Conservation (phyloP, 2,113 vertebrate genomes). For the Scolopax mira region DNA sequence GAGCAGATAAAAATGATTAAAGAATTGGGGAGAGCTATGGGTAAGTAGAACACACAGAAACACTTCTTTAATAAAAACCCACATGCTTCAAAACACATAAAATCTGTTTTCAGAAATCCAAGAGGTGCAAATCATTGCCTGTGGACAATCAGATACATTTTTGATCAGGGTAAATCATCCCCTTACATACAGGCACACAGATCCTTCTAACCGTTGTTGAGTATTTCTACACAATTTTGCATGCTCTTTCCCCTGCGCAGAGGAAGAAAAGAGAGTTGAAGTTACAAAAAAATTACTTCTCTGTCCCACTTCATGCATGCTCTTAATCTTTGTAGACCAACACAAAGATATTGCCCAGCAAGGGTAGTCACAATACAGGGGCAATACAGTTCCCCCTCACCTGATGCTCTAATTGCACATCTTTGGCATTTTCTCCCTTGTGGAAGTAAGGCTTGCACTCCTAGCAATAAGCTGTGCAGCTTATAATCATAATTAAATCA, state of each 20-base stretch:
- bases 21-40: not conserved
- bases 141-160: not conserved
- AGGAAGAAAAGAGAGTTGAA: not conserved
- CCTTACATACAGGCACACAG: not conserved
- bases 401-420: not conserved
- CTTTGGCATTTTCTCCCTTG: not conserved
- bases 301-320: not conserved
- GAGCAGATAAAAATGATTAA: not conserved
- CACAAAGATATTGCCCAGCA: accelerated
- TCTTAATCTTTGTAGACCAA: not conserved
- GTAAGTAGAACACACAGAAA: not conserved
- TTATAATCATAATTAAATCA: not conserved
- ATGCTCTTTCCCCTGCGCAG: not conserved
- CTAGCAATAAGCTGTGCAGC: not conserved
- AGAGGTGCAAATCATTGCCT: not conserved
- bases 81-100: not conserved
- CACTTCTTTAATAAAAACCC: accelerated
- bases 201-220: not conserved
- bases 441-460: not conserved
- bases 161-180: not conserved
- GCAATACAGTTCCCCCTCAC: not conserved
- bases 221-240: not conserved
- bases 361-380: accelerated
- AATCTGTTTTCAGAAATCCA: not conserved
- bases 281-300: not conserved